phyloP scores from a whole-genome alignment of 2,113 vertebrate species.

The Gnathonemus longibarbis region DNA sequence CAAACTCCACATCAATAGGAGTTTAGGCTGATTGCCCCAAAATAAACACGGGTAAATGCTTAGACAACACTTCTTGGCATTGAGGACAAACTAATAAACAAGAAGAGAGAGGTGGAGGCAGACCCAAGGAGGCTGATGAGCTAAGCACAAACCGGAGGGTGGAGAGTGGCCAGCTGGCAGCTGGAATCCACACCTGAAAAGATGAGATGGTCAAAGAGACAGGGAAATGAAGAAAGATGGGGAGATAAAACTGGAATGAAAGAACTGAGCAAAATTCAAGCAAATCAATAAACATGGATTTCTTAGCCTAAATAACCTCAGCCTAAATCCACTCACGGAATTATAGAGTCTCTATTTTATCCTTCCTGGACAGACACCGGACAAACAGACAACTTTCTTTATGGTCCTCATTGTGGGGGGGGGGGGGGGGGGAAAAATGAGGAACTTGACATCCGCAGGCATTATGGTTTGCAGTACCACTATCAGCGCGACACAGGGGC shows the following conservation, averaged over 20 bases:
- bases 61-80: neutral
- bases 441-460: neutral
- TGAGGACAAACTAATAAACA: neutral
- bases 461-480: neutral
- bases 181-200: neutral
- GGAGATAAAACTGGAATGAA: neutral
- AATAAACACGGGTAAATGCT: neutral
- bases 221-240: neutral
- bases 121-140: neutral
- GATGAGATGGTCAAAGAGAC: neutral
- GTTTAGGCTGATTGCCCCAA: slow-evolving; percentile 2
- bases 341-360: neutral
- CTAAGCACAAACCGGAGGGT: slow-evolving; percentile 6
- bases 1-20: neutral
- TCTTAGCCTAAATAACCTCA: neutral
- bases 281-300: neutral
- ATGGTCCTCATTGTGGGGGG: neutral
- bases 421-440: neutral
- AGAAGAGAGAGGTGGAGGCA: neutral
- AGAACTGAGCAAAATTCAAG: neutral
- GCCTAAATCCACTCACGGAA: neutral
- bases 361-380: neutral
- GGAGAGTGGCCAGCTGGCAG: neutral
- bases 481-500: neutral
- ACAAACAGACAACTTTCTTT: neutral